phyloP scores from a whole-genome alignment of 2,888 invertebrate genomes.

The Autographa gamma region DNA sequence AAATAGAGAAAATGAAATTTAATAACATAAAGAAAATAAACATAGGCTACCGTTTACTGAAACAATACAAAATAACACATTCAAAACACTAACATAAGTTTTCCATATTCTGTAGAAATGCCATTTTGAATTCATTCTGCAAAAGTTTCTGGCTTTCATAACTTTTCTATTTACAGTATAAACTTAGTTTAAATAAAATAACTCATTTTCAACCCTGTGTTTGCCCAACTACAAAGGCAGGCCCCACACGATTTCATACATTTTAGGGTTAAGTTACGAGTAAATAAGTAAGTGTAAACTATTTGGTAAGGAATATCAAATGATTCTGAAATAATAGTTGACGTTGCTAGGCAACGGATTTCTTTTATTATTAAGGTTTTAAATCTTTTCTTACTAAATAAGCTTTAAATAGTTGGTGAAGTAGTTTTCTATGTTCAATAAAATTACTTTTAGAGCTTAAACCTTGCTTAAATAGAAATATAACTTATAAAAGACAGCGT shows the following conservation, averaged over 20 bases:
- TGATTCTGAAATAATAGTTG: background rate
- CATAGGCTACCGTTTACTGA: background rate
- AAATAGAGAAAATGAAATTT: too few relatives aligned
- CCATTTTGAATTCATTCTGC: background rate
- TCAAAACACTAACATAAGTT: background rate
- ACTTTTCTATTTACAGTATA: background rate
- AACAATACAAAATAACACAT: background rate
- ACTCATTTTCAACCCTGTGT: background rate
- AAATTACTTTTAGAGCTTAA: too few relatives aligned
- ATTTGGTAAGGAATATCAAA: background rate
- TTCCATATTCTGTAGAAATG: background rate
- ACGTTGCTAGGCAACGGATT: background rate
- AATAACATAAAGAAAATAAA: background rate
- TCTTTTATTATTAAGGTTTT: background rate
- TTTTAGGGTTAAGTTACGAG: background rate
- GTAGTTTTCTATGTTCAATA: too few relatives aligned
- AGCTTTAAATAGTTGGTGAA: too few relatives aligned
- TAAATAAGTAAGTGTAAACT: background rate
- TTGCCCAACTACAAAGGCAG: background rate
- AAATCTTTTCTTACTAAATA: background rate
- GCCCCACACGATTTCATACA: background rate
- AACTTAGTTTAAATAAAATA: background rate
- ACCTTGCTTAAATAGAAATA: too few relatives aligned
- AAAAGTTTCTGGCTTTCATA: background rate
- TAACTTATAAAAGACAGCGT: too few relatives aligned